These are phyloP conservation scores for Tiliqua scincoides DNA, from an alignment of 2,113 vertebrate species.

Conservation along the genomic window DNA sequence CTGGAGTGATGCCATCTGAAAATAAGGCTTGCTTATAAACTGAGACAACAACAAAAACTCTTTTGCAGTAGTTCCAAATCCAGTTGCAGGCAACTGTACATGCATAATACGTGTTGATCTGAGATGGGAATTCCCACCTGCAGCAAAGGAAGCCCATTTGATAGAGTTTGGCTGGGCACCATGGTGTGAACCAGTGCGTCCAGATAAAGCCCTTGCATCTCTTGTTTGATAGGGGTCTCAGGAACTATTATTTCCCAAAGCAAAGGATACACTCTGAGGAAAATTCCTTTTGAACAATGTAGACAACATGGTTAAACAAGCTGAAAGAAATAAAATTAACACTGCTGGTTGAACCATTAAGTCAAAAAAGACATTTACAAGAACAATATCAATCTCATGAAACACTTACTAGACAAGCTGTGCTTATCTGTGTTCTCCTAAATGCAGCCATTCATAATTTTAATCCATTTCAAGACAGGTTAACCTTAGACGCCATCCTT, in stretches of 20 bases:
- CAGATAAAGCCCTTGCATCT: not conserved
- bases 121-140: not conserved
- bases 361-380: not conserved
- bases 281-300: not conserved
- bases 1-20: not conserved
- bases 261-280: conserved; percentile 3
- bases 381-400: conserved; percentile 4
- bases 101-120: not conserved
- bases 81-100: not conserved
- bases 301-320: not conserved
- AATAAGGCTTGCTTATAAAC: not conserved
- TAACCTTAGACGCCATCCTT: conserved; percentile 32
- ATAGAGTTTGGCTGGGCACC: not conserved
- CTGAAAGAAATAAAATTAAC: not conserved
- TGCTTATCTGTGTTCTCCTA: conserved; percentile 16
- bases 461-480: not conserved
- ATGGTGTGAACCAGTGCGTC: not conserved
- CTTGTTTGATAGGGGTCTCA: not conserved
- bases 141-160: not conserved
- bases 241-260: not conserved
- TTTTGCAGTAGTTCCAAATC: not conserved
- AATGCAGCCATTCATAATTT: conserved; percentile 21
- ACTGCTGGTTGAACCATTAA: conserved; percentile 1
- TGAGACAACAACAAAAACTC: no score
- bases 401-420: conserved; percentile 6